Evolutionary conservation across 2,113 vertebrate species (phyloP).

Genomic region (Pyrgilauda ruficollis): DNA sequence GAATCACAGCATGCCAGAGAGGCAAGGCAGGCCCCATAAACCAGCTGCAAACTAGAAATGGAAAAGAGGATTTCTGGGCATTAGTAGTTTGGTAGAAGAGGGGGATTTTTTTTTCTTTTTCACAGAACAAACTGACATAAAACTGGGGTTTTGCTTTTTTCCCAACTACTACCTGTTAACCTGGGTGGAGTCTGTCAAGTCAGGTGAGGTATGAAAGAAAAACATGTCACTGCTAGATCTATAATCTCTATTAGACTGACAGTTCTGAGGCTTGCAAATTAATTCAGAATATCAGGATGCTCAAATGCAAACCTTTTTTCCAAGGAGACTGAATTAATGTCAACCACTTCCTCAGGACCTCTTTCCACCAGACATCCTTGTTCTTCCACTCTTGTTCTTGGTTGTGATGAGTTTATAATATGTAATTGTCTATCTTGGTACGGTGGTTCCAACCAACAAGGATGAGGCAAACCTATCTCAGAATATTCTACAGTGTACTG

Average conservation of each 20-base stretch:
- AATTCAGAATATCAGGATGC: not conserved
- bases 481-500: not conserved
- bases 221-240: not conserved
- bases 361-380: not conserved
- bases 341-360: not conserved
- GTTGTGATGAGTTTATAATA: not conserved
- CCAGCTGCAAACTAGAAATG: not conserved
- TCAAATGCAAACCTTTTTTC: not conserved
- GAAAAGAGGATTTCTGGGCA: not conserved
- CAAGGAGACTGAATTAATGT: not conserved
- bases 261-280: not conserved
- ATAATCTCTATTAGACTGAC: not conserved
- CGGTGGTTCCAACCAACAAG: not conserved
- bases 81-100: not conserved
- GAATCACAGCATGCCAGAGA: not conserved
- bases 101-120: not conserved
- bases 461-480: not conserved
- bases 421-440: not conserved
- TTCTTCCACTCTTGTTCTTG: not conserved
- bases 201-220: not conserved
- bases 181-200: slow-evolving; percentile 40
- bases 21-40: not conserved
- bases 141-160: slow-evolving; percentile 5
- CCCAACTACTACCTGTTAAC: not conserved
- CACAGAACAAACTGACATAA: not conserved